Evolutionary conservation across 2,113 vertebrate species (phyloP).

Genomic region (Xiphorhynchus elegans): DNA sequence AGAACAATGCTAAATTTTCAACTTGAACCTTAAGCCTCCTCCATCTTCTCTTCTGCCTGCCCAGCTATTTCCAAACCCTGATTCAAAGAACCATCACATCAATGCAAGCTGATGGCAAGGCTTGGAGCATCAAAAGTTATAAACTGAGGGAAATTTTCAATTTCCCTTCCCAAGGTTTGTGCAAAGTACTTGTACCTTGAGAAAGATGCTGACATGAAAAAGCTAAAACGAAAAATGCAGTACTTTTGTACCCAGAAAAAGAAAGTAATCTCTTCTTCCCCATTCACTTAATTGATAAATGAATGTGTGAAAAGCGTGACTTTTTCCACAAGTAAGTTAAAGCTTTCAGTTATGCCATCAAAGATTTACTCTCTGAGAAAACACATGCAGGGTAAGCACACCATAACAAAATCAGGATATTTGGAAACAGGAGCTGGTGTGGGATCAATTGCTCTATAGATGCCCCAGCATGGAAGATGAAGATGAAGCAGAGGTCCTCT

Average conservation of each 20-base stretch:
- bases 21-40: background rate
- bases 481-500: background rate
- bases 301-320: too few species aligned
- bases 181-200: accelerated
- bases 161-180: background rate
- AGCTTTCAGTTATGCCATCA: background rate
- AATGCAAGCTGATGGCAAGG: background rate
- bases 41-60: background rate
- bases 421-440: background rate
- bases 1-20: background rate
- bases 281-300: background rate
- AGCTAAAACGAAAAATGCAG: background rate
- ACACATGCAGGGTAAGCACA: background rate
- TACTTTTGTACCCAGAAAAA: background rate
- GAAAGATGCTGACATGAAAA: background rate
- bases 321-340: background rate
- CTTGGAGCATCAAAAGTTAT: background rate
- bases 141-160: background rate
- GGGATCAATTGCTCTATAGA: background rate
- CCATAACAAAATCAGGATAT: background rate
- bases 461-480: background rate
- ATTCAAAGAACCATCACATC: background rate
- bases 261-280: background rate
- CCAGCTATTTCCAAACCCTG: background rate
- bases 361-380: background rate